Evolutionary conservation across 2,888 invertebrate species (phyloP).

Genomic region (Eupithecia exiguata): DNA sequence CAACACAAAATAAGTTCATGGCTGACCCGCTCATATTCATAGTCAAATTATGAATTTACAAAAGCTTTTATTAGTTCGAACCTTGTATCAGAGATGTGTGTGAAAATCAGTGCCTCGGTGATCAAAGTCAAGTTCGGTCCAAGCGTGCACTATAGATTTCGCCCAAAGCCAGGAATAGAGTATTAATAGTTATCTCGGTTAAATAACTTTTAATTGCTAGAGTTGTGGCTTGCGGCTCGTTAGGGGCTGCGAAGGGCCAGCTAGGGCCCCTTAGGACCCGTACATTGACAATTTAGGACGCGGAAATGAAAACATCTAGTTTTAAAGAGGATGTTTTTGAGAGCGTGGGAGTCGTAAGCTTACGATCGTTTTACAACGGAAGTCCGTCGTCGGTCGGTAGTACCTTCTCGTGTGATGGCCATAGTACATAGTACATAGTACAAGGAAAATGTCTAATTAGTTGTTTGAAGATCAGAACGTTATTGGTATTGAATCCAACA

Average conservation of each 20-base stretch:
- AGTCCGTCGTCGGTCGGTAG: background rate
- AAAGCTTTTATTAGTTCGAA: background rate
- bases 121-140: background rate
- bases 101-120: no score
- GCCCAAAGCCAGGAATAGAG: background rate
- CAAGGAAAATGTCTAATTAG: background rate
- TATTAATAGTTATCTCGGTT: constrained; percentile 18
- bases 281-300: background rate
- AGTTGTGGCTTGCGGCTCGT: constrained; percentile 15
- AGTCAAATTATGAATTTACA: background rate
- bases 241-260: background rate
- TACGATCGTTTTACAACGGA: background rate
- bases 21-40: no score
- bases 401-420: background rate
- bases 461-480: background rate
- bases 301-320: constrained; percentile 8
- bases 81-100: background rate
- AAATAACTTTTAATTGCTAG: constrained; percentile 31
- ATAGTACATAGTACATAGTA: background rate
- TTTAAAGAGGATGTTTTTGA: constrained; percentile 9
- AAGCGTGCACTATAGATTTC: background rate
- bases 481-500: background rate
- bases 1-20: no score
- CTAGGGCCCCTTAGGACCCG: background rate
- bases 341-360: background rate